Percentiles rank a stretch among this genome's conserved stretches.
These are phyloP conservation scores for Drosophila suboccidentalis DNA, from an alignment of 2,888 invertebrate genomes.

Conservation along the genomic window DNA sequence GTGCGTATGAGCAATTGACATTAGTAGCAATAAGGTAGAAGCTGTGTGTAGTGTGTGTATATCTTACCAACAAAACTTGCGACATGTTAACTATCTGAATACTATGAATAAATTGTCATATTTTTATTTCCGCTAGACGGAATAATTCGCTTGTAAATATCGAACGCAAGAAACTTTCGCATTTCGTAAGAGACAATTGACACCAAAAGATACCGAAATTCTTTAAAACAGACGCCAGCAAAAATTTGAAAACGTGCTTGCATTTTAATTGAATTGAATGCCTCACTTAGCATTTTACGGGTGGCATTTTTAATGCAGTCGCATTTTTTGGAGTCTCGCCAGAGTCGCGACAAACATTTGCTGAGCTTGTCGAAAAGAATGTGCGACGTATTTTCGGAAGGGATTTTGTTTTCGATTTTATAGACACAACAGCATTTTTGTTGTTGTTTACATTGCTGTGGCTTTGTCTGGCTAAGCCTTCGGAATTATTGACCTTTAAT, in stretches of 20 bases:
- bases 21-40: slow-evolving; percentile 52
- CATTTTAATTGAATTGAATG: slow-evolving; percentile 33
- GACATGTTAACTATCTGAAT: slow-evolving; percentile 39
- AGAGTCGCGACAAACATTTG: slow-evolving; percentile 41
- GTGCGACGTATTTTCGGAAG: slow-evolving; percentile 32
- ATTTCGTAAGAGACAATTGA: slow-evolving; percentile 41
- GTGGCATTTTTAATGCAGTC: slow-evolving; percentile 24
- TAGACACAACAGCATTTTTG: slow-evolving; percentile 3
- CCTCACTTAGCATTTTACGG: slow-evolving; percentile 43
- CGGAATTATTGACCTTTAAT: slow-evolving; percentile 58
- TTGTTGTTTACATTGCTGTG: slow-evolving; percentile 3
- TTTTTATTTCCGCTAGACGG: slow-evolving; percentile 21
- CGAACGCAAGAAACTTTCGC: slow-evolving; percentile 18
- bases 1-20: slow-evolving; percentile 67
- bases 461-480: slow-evolving; percentile 32
- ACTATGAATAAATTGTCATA: slow-evolving; percentile 32
- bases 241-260: slow-evolving; percentile 48
- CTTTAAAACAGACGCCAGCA: slow-evolving; percentile 19
- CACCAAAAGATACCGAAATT: slow-evolving; percentile 25
- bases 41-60: slow-evolving; percentile 18
- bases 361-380: slow-evolving; percentile 53
- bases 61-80: slow-evolving; percentile 32
- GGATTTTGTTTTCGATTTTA: slow-evolving; percentile 37
- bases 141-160: slow-evolving; percentile 1
- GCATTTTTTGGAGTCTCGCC: slow-evolving; percentile 27